These are phyloP conservation scores for Polypedilum vanderplanki DNA, from an alignment of 1,140 invertebrate genomes.

Conservation along the genomic window DNA sequence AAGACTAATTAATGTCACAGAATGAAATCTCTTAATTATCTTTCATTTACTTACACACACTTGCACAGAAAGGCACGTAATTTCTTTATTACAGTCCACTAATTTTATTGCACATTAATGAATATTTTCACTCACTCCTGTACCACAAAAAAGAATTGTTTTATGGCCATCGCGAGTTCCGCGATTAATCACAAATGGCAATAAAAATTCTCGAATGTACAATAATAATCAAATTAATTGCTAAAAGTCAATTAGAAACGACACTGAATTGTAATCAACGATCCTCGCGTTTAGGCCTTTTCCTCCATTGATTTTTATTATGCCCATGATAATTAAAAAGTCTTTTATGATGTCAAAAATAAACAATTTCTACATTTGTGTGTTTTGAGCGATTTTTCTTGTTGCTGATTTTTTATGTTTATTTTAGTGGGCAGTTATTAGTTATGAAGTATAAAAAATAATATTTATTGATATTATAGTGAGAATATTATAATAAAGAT, in stretches of 20 bases:
- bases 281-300: background rate
- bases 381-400: background rate
- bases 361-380: background rate
- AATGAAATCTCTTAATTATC: too few species aligned
- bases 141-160: background rate
- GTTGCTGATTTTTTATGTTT: background rate
- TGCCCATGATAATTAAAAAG: slow-evolving; percentile 23
- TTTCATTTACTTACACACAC: background rate
- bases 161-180: slow-evolving; percentile 1
- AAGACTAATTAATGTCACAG: too few species aligned
- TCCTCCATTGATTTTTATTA: slow-evolving; percentile 22
- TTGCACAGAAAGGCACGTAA: background rate
- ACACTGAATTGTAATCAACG: slow-evolving; percentile 26
- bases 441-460: too few species aligned
- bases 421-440: background rate
- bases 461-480: too few species aligned
- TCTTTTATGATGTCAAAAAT: background rate
- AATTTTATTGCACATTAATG: slow-evolving; percentile 21
- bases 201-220: slow-evolving; percentile 26
- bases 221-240: slow-evolving; percentile 28
- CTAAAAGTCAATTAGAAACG: slow-evolving; percentile 27
- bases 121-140: slow-evolving; percentile 22
- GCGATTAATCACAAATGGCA: slow-evolving; percentile 22
- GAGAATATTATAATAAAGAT: too few species aligned
- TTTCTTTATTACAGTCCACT: slow-evolving; percentile 13